phyloP scores from a whole-genome alignment of 2,797 vertebrate genomes.

The Streptopelia turtur region DNA sequence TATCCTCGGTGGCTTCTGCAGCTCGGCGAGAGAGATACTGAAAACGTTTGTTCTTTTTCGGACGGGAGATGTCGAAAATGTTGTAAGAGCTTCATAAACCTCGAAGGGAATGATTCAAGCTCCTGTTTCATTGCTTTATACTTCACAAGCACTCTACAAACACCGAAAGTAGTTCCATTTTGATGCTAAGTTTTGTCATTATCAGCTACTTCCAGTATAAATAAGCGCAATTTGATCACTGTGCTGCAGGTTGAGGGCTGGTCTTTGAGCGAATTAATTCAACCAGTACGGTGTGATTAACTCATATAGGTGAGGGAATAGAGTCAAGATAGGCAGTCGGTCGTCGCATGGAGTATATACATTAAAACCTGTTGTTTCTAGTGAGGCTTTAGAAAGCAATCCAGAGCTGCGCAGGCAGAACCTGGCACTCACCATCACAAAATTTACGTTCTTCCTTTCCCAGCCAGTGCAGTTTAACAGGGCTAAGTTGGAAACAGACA shows the following conservation, averaged over 20 bases:
- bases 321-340: background rate
- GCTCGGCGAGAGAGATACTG: background rate
- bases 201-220: slow-evolving; percentile 22
- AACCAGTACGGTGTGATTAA: background rate
- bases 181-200: background rate
- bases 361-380: background rate
- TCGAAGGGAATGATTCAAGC: background rate
- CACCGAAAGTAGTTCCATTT: background rate
- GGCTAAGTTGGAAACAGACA: background rate
- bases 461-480: background rate
- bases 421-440: background rate
- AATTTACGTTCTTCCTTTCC: background rate
- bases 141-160: background rate
- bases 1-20: background rate
- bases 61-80: background rate
- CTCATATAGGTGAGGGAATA: background rate
- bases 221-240: background rate
- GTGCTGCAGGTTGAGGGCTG: background rate
- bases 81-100: background rate
- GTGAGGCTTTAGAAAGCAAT: background rate
- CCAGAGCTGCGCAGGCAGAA: background rate
- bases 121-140: background rate
- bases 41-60: background rate
- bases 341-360: background rate
- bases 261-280: background rate